Base-by-base conservation (phyloP, 2,888 invertebrate genomes). In the Horisme vitalbata region DNA sequence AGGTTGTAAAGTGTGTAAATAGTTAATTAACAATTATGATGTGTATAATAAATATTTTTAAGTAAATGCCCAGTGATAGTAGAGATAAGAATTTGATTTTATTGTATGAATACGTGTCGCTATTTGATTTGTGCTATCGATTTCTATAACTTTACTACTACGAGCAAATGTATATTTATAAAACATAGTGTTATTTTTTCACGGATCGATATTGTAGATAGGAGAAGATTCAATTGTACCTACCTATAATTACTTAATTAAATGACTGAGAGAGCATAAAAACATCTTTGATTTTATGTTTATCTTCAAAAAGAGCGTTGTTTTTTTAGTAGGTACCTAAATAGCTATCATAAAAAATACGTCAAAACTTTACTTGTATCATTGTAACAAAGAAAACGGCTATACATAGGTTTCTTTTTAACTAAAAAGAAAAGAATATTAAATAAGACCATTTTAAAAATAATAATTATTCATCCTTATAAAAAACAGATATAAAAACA, bases 241-340 rank as follows among this genome's bases (percentile, higher is more conserved):
- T 75, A 72, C 55, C 57, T 73, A 62, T 61, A 65, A 65, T 59
- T 67, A 71, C 66, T 66, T 66, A 68, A 56, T 72, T 72, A 75
- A 81, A 77, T 64, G 86, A 87, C 85, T 88, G 86, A 87, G 65
- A 77, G 67, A 75, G 65, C 69, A 66, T 63, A 64, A 71, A 71
- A 80, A 74, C 78, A 75, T 71, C 69, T 76, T 72, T 48, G 52
- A 72, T 83, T 50, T 78, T 85, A 83, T 81, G 83, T 83, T 85
- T 82, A 73, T 77, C 74, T 83, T 80, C 81, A 77, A 76, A 59
- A 63, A 75, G 75, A 77, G 75, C 80, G 80, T 82, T 83, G 85
- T 82, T 76, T 84, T 87, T 86, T 86, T 81, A 85, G 87, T 82
- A 79, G 81, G 80, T 89, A 88, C 70, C 85, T 85, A 88, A 83